A percentile compares a stretch with the other conserved stretches of the same genome.
These are phyloP conservation scores for Porites evermanni DNA, from an alignment of 92 coral and sea anemone genomes.

Conservation along the genomic window DNA sequence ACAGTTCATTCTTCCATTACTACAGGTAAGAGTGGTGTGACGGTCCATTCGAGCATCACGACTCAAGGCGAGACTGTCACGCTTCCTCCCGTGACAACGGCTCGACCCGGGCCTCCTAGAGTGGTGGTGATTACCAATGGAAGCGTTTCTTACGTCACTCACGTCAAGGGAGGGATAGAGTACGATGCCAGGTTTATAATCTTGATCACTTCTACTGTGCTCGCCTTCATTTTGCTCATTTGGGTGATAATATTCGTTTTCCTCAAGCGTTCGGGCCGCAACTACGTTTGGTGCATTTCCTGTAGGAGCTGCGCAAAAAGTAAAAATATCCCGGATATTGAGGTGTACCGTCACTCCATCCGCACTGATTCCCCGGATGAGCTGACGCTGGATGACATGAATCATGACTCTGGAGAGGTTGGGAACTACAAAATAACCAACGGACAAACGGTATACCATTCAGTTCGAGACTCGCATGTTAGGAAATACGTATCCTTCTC, in stretches of 20 bases:
- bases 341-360: slow-evolving; percentile 94
- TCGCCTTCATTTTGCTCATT: slow-evolving; percentile 80
- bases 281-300: slow-evolving; percentile 74
- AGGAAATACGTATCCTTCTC: slow-evolving; percentile 89
- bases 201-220: slow-evolving; percentile 73
- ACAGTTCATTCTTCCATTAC: slow-evolving; percentile 84
- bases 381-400: slow-evolving; percentile 85
- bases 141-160: slow-evolving; percentile 71
- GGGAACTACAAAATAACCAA: slow-evolving; percentile 84
- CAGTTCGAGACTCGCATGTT: slow-evolving; percentile 68
- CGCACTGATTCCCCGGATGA: slow-evolving; percentile 96
- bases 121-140: slow-evolving; percentile 56
- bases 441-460: slow-evolving; percentile 85
- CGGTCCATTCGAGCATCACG: slow-evolving; percentile 70
- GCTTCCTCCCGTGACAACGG: slow-evolving; percentile 59
- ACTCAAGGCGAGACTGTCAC: slow-evolving; percentile 67
- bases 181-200: slow-evolving; percentile 78
- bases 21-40: slow-evolving; percentile 79
- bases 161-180: slow-evolving; percentile 58
- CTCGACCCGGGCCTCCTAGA: slow-evolving; percentile 33
- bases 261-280: slow-evolving; percentile 79
- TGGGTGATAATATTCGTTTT: slow-evolving; percentile 74
- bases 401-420: slow-evolving; percentile 67
- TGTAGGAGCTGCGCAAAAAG: slow-evolving; percentile 74
- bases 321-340: slow-evolving; percentile 89